phyloP scores from a whole-genome alignment of 2,888 invertebrate genomes.

The Graphium colonna region DNA sequence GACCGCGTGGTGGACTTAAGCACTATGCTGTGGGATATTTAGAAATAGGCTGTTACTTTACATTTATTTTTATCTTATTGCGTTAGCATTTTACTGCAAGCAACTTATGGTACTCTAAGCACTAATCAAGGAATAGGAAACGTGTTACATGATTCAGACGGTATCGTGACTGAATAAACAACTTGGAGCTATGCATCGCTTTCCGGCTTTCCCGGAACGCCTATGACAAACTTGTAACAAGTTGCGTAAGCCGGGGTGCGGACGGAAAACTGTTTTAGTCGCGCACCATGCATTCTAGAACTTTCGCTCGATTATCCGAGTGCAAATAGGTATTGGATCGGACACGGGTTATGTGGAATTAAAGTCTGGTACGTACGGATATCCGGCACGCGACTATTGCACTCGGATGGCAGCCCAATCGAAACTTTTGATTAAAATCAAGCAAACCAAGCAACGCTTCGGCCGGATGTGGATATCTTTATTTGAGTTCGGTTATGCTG shows the following conservation, averaged over 20 bases:
- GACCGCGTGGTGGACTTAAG: too few relatives aligned
- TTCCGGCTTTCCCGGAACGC: constrained; percentile 34
- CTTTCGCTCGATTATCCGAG: constrained; percentile 62
- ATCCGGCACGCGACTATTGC: constrained; percentile 45
- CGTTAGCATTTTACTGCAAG: too few relatives aligned
- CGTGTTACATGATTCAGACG: constrained; percentile 22
- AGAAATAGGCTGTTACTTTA: too few relatives aligned
- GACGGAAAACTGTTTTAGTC: constrained; percentile 34
- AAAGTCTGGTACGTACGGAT: too few relatives aligned
- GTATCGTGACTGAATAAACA: constrained; percentile 31
- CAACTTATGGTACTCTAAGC: constrained; percentile 5
- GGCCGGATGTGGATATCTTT: constrained; percentile 67
- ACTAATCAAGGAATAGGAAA: constrained; percentile 14
- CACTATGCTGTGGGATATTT: too few relatives aligned
- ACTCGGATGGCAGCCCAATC: constrained; percentile 67
- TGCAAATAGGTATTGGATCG: constrained; percentile 68
- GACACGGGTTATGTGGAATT: constrained; percentile 64
- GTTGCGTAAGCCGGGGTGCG: constrained; percentile 46
- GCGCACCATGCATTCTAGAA: constrained; percentile 42
- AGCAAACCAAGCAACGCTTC: constrained; percentile 62
- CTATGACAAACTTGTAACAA: constrained; percentile 57
- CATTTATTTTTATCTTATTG: too few relatives aligned
- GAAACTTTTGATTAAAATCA: constrained; percentile 80
- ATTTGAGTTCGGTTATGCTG: constrained; percentile 67
- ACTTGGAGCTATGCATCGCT: constrained; percentile 33